Percentiles rank a stretch among this genome's conserved stretches.
Evolutionary conservation across 2,113 vertebrate species (phyloP).

Genomic region (Xenopus tropicalis): UCB_Xtro_10.0 CM004448.2:23874001-23874500

Average conservation of each 20-base stretch:
- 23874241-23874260: slow-evolving; percentile 38
- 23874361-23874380: slow-evolving; percentile 24
- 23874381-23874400: slow-evolving; percentile 33
- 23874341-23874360: slow-evolving; percentile 33
- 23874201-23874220: slow-evolving; percentile 36
- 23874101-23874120: slow-evolving; percentile 14
- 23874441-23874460: background rate
- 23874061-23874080: no score
- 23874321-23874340: slow-evolving; percentile 36
- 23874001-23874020: no score
- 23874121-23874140: slow-evolving; percentile 10
- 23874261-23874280: slow-evolving; percentile 42
- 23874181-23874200: slow-evolving; percentile 39
- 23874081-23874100: no score
- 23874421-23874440: slow-evolving; percentile 32
- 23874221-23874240: slow-evolving; percentile 36
- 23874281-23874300: slow-evolving; percentile 36
- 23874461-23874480: no score
- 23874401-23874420: slow-evolving; percentile 32
- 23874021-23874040: no score
- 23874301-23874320: slow-evolving; percentile 41
- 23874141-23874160: background rate
- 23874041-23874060: no score
- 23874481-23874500: no score
- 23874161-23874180: slow-evolving; percentile 12